Evolutionary conservation across 2,888 invertebrate genomes (phyloP).

Genomic region (Euphydryas editha): DNA sequence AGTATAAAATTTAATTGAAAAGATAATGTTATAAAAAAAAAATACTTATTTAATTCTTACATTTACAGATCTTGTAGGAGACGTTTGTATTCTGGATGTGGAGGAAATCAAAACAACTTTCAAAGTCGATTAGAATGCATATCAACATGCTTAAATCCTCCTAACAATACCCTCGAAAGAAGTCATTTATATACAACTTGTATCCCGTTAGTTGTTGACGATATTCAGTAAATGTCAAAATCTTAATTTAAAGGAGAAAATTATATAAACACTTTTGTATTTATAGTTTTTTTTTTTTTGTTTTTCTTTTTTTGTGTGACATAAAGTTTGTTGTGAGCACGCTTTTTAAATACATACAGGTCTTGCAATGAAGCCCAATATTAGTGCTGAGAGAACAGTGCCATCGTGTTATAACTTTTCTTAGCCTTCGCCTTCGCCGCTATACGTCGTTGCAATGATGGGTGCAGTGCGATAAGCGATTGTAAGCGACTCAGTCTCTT

Average conservation of each 20-base stretch:
- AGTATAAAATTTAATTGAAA: too few species aligned
- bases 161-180: constrained; percentile 56
- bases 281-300: neutral
- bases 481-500: too few species aligned
- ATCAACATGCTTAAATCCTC: constrained; percentile 54
- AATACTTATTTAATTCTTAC: neutral
- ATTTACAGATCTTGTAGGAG: constrained; percentile 59
- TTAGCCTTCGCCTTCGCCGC: too few species aligned
- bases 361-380: too few species aligned
- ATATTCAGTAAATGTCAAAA: constrained; percentile 35
- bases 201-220: constrained; percentile 45
- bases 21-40: neutral
- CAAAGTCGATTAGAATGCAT: constrained; percentile 58
- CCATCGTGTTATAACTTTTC: too few species aligned
- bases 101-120: constrained; percentile 75
- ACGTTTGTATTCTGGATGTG: constrained; percentile 70
- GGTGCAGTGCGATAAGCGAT: too few species aligned
- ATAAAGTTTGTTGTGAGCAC: neutral
- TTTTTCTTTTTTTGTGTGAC: neutral
- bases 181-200: constrained; percentile 46
- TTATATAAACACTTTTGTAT: neutral
- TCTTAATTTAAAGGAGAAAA: neutral
- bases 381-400: too few species aligned
- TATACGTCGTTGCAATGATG: too few species aligned
- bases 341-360: too few species aligned